Evolutionary conservation across 2,888 invertebrate genomes (phyloP), one percentile per base, ranked within the genome.

Genomic region (Cephus spinipes): DNA sequence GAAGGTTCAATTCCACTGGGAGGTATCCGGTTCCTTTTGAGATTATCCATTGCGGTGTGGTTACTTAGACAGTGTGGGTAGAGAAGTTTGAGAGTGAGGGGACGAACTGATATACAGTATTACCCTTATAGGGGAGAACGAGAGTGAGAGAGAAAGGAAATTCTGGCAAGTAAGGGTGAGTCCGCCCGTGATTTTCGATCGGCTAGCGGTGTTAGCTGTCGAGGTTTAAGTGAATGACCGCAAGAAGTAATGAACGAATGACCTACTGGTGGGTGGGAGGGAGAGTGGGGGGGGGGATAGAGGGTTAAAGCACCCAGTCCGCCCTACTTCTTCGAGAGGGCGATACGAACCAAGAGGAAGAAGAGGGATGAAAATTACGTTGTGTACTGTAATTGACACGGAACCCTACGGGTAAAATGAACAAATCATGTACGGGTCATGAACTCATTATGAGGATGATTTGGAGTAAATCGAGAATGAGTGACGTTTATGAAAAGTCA

Each of bases 281-380:
- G 9, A 23, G 23, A 2, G 23, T 55, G 23, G 23, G 9, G 1
- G 23, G 40, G 4, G 4, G 40, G 3, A 9, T 15, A 15, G 15
- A 23, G 55, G 15, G 40, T 40, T 40, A 15, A 6, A 40, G 15
- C 40, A 40, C 15, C 23, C 55, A 23, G 6, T 55, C 15, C 55
- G 55, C 9, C 9, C 55, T 55, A 23, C 23, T 55, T 55, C 55
- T 55, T 55, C 55, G 55, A 35, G 73, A 75, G 76, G 34, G 73
- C 68, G 30, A 40, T 73, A 33, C 34, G 71, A 55, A 78, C 12
- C 68, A 33, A 35, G 31, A 73, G 73, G 32, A 35, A 75, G 76
- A 34, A 31, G 73, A 76, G 81, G 79, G 71, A 77, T 75, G 78
- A 76, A 74, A 80, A 81, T 77, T 69, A 15, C 55, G 55, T 55